These are phyloP conservation scores for Xanthostigma xanthostigma DNA, from an alignment of 2,888 invertebrate species.

Conservation along the genomic window DNA sequence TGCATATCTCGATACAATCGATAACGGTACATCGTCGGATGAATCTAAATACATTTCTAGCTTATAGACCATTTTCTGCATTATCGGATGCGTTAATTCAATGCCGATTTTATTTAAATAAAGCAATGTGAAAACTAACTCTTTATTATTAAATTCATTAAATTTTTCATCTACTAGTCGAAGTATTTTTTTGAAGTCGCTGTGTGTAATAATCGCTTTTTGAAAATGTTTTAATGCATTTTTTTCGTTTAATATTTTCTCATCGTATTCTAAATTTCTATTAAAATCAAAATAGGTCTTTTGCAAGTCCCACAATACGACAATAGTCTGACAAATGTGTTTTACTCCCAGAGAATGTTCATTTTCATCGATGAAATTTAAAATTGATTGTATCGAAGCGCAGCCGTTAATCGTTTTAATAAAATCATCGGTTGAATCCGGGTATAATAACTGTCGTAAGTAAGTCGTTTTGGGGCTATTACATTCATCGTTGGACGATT, in stretches of 20 bases:
- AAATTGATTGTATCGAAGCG: conserved; percentile 25
- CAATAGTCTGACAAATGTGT: conserved; percentile 21
- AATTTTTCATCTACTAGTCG: conserved; percentile 20
- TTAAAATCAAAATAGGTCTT: conserved; percentile 22
- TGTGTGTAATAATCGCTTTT: conserved; percentile 18
- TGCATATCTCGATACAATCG: conserved; percentile 28
- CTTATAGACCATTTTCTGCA: conserved; percentile 24
- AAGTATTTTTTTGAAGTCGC: conserved; percentile 21
- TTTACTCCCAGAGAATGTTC: conserved; percentile 11
- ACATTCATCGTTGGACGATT: too few relatives aligned
- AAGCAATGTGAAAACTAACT: conserved; percentile 28
- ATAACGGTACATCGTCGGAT: conserved; percentile 20
- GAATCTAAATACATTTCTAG: conserved; percentile 17
- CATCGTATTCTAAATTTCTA: conserved; percentile 3
- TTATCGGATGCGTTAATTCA: conserved; percentile 18
- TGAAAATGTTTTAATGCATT: conserved; percentile 17
- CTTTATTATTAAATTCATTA: conserved; percentile 23
- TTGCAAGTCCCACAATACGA: conserved; percentile 27
- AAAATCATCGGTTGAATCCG: conserved; percentile 18
- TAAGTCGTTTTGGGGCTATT: too few relatives aligned
- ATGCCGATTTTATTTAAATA: conserved; percentile 33
- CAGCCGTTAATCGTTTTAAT: conserved; percentile 21
- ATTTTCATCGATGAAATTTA: conserved; percentile 21
- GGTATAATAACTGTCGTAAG: conserved; percentile 15
- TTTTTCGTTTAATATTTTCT: not conserved